phyloP scores from a whole-genome alignment of 2,113 vertebrate genomes.

The Cryptomyrus ogoouensis region DNA sequence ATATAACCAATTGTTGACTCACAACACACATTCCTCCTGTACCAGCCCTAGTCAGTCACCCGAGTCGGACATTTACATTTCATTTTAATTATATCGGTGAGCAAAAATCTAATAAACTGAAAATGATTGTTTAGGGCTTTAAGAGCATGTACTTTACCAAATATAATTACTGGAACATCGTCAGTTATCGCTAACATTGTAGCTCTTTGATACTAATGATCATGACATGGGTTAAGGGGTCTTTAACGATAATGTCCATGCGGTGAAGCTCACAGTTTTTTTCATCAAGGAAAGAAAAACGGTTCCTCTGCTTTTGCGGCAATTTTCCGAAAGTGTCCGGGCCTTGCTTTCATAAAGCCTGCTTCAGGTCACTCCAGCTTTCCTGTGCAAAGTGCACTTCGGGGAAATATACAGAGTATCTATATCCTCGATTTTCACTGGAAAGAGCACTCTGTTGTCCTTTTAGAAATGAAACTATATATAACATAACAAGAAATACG shows the following conservation, averaged over 20 bases:
- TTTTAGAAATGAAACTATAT: background rate
- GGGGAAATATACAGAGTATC: background rate
- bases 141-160: background rate
- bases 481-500: background rate
- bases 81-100: background rate
- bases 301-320: background rate
- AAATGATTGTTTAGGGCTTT: background rate
- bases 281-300: background rate
- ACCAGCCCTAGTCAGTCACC: background rate
- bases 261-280: background rate
- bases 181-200: too few relatives aligned
- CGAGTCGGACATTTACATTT: background rate
- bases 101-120: background rate
- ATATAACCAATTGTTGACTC: constrained; percentile 6
- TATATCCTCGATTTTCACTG: background rate
- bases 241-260: background rate
- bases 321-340: background rate
- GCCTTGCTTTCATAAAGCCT: background rate
- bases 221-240: background rate
- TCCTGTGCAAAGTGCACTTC: background rate
- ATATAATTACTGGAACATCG: background rate
- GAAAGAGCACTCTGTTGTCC: background rate
- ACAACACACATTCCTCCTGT: background rate
- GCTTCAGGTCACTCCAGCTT: background rate
- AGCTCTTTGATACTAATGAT: background rate